Percentiles rank a stretch among this genome's conserved stretches.
These are phyloP conservation scores for Rhinopomastus cyanomelas DNA, from an alignment of 2,113 vertebrate species.

Conservation along the genomic window DNA sequence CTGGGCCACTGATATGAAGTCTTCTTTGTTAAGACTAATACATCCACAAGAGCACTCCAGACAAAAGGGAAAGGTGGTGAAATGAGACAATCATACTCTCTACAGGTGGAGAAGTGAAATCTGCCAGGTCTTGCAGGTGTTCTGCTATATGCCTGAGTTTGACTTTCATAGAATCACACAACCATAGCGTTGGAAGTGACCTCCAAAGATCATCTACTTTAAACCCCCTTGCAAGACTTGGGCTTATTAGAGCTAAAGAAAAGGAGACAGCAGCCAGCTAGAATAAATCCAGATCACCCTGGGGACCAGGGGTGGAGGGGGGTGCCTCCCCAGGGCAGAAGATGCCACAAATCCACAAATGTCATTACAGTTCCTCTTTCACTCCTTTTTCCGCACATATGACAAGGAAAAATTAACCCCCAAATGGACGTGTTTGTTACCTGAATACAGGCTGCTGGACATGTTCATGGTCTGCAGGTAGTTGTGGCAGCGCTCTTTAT, in stretches of 20 bases:
- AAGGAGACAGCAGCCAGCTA: not conserved
- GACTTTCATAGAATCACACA: not conserved
- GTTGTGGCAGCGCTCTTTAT: constrained; percentile 98
- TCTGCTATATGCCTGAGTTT: not conserved
- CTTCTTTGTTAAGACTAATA: not conserved
- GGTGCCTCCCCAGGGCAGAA: not conserved
- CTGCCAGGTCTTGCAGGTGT: not conserved
- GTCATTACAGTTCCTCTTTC: not conserved
- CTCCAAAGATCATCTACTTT: too few relatives aligned
- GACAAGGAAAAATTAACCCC: not conserved
- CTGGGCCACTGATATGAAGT: not conserved
- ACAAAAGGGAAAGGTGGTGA: not conserved
- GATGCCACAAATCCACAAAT: not conserved
- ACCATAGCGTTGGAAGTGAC: too few relatives aligned
- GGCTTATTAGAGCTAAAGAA: not conserved
- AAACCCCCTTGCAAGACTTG: not conserved
- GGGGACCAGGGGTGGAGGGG: rapidly evolving
- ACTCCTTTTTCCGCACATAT: not conserved
- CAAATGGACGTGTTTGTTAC: constrained; percentile 69
- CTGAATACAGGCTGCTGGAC: constrained; percentile 90
- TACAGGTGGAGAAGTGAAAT: not conserved
- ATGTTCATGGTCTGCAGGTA: constrained; percentile 97
- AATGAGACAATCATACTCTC: not conserved
- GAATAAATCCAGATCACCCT: not conserved
- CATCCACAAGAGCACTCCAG: not conserved